phyloP scores from a whole-genome alignment of 92 coral and sea anemone genomes.

The Muricea muricata region DNA sequence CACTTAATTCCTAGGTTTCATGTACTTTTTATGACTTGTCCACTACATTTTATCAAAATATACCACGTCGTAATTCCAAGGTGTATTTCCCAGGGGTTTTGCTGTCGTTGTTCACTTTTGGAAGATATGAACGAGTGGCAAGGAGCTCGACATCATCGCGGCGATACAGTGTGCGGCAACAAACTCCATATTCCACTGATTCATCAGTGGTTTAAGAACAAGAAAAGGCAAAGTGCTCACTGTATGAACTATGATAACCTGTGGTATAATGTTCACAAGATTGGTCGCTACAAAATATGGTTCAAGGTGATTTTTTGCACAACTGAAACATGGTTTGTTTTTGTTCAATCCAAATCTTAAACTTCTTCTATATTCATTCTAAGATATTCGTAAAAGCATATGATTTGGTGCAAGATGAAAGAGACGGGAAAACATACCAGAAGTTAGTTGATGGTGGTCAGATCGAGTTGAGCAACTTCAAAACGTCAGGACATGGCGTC shows the following conservation, averaged over 20 bases:
- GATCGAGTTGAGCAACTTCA: slow-evolving; percentile 85
- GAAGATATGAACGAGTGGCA: neutral
- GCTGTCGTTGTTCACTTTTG: slow-evolving; percentile 25
- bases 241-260: slow-evolving; percentile 91
- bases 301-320: slow-evolving; percentile 70
- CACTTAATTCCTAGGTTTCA: too few relatives aligned
- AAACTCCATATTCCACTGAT: neutral
- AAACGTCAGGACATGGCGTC: slow-evolving; percentile 83
- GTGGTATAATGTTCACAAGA: slow-evolving; percentile 93
- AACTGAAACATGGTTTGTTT: too few relatives aligned
- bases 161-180: slow-evolving; percentile 26
- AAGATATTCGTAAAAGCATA: slow-evolving; percentile 80
- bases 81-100: slow-evolving; percentile 20
- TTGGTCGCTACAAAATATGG: slow-evolving; percentile 84
- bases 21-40: too few relatives aligned
- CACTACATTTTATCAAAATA: too few relatives aligned
- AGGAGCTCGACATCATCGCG: slow-evolving; percentile 20
- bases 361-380: too few relatives aligned
- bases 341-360: too few relatives aligned
- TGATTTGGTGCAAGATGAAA: slow-evolving; percentile 77
- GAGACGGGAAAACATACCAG: slow-evolving; percentile 68
- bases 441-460: slow-evolving; percentile 95
- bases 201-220: neutral
- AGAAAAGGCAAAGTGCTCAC: slow-evolving; percentile 57
- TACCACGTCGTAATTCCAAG: neutral